Conservation (phyloP, 1,140 invertebrate species). For the Ceratosolen fusciceps region DNA sequence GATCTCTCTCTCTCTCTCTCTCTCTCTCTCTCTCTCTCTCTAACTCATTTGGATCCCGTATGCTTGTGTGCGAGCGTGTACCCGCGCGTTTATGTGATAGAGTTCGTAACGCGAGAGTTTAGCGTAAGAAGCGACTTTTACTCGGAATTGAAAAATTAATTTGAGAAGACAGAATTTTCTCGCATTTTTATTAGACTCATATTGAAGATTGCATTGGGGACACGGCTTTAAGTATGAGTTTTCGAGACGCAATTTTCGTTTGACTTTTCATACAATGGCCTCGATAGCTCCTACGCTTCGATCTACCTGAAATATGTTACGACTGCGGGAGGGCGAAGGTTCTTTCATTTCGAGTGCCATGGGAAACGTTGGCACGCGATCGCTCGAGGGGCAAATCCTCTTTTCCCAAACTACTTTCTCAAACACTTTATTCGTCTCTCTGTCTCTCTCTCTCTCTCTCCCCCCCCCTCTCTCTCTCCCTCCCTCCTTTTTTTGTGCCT, state of each 20-base stretch:
- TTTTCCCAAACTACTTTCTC: neutral
- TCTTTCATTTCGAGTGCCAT: neutral
- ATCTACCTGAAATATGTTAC: constrained; percentile 14
- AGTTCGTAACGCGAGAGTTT: neutral
- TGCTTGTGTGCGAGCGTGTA: neutral
- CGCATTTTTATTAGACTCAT: neutral
- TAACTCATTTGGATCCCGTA: neutral
- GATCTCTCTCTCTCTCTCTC: neutral
- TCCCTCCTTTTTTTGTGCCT: neutral
- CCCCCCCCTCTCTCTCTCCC: neutral
- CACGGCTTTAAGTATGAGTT: neutral
- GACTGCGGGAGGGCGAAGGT: constrained; percentile 14
- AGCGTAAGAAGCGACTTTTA: neutral
- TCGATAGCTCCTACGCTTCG: neutral
- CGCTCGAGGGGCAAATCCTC: neutral
- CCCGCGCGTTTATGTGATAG: neutral
- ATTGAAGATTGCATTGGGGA: neutral
- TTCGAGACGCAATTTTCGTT: neutral
- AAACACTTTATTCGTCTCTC: neutral
- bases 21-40: neutral
- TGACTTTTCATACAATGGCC: neutral
- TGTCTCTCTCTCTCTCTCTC: constrained; percentile 1
- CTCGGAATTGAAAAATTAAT: neutral
- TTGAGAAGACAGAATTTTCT: neutral
- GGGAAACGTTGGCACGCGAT: neutral